phyloP scores from a whole-genome alignment of 2,113 vertebrate genomes.

The Leptobrachium leishanense region DNA sequence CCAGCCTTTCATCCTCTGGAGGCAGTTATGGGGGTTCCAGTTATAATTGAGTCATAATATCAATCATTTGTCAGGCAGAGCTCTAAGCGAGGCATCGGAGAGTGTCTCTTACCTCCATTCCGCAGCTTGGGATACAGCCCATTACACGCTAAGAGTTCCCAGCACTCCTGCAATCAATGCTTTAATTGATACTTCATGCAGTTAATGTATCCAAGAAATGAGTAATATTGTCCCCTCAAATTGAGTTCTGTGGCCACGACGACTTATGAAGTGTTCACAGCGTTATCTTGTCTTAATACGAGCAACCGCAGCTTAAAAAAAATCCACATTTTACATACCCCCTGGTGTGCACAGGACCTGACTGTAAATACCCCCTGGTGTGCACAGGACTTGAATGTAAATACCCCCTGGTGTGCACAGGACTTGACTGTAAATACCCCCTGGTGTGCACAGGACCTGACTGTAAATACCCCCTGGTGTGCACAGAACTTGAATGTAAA shows the following conservation, averaged over 20 bases:
- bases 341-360: too few relatives aligned
- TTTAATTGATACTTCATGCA: conserved; percentile 48
- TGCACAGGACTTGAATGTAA: too few relatives aligned
- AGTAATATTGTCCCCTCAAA: conserved; percentile 30
- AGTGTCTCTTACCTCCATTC: conserved; percentile 38
- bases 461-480: too few relatives aligned
- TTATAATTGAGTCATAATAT: conserved; percentile 48
- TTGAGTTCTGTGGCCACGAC: conserved; percentile 19
- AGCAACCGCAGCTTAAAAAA: conserved; percentile 1
- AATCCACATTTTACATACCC: too few relatives aligned
- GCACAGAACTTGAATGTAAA: too few relatives aligned
- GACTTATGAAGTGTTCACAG: conserved; percentile 18
- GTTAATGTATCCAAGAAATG: conserved; percentile 46
- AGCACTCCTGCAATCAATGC: conserved; percentile 45
- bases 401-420: too few relatives aligned
- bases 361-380: too few relatives aligned
- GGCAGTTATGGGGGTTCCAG: conserved; percentile 44
- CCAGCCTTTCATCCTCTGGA: conserved; percentile 29
- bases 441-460: too few relatives aligned
- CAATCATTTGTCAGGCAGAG: conserved; percentile 35
- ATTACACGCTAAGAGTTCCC: conserved; percentile 43
- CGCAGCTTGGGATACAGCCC: conserved; percentile 40
- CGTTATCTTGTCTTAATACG: background rate
- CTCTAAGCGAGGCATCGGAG: background rate
- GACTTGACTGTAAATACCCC: too few relatives aligned